phyloP scores from a whole-genome alignment of 2,797 vertebrate species.

The Gastrophryne carolinensis region DNA sequence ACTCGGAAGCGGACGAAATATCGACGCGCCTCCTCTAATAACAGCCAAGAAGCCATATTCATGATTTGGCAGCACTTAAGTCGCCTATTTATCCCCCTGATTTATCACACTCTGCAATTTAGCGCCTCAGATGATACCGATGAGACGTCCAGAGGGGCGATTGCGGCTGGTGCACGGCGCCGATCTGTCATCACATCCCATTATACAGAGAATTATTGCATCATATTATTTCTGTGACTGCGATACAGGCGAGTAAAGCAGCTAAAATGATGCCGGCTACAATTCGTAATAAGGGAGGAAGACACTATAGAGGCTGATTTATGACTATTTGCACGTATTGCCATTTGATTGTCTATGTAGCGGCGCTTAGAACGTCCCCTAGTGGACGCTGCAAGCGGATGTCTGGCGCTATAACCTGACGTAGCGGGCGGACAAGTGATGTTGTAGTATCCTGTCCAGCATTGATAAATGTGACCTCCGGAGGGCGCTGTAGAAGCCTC shows the following conservation, averaged over 20 bases:
- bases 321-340: too few relatives aligned
- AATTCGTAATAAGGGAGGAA: too few relatives aligned
- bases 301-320: too few relatives aligned
- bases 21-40: slow-evolving; percentile 7
- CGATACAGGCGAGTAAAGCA: neutral
- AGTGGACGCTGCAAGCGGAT: too few relatives aligned
- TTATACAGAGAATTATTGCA: neutral
- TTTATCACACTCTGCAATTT: neutral
- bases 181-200: neutral
- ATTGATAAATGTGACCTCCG: too few relatives aligned
- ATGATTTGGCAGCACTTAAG: slow-evolving; percentile 13
- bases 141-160: neutral
- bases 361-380: too few relatives aligned
- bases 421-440: too few relatives aligned
- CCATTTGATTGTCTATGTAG: too few relatives aligned
- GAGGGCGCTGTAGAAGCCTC: too few relatives aligned
- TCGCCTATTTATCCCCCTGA: slow-evolving; percentile 3
- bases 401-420: too few relatives aligned
- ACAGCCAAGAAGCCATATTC: slow-evolving; percentile 3
- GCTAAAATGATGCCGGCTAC: too few relatives aligned
- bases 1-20: slow-evolving; percentile 5
- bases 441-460: too few relatives aligned
- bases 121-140: slow-evolving; percentile 4
- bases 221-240: neutral
- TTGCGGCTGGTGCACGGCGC: neutral